Conservation (phyloP, 2,888 invertebrate species). For the Melanophora roralis region DNA sequence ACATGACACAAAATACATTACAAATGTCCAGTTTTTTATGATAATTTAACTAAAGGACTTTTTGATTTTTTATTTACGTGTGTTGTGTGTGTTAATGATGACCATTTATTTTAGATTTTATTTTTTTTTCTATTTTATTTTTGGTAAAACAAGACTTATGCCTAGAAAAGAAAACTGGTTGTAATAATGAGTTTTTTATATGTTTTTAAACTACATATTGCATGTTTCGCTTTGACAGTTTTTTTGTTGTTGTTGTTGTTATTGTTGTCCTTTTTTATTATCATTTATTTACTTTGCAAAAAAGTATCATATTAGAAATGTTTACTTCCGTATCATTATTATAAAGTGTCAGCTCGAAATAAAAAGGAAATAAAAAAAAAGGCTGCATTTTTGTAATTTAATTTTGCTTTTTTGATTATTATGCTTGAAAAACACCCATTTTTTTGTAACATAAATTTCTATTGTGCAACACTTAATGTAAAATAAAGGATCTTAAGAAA, state of each 20-base stretch:
- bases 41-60: conserved; percentile 18
- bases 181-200: conserved; percentile 18
- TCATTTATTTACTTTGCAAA: background rate
- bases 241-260: no score
- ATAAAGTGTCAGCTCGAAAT: conserved; percentile 35
- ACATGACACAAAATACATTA: background rate
- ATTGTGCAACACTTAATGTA: conserved; percentile 20
- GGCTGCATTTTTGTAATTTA: background rate
- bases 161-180: background rate
- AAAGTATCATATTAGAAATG: background rate
- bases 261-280: background rate
- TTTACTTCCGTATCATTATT: conserved; percentile 45
- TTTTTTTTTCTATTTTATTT: background rate
- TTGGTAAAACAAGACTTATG: conserved; percentile 26
- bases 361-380: conserved; percentile 7
- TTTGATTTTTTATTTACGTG: background rate
- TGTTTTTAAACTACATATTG: conserved; percentile 3
- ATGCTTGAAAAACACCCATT: conserved; percentile 11
- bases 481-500: background rate
- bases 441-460: background rate
- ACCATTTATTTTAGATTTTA: conserved; percentile 16
- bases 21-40: conserved; percentile 40
- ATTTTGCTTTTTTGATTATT: conserved; percentile 16
- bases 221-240: conserved; percentile 20
- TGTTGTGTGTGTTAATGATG: conserved; percentile 3